Evolutionary conservation across 2,888 invertebrate genomes (phyloP), one percentile per base, ranked within the genome.

Genomic region (Eurytoma californica): DNA sequence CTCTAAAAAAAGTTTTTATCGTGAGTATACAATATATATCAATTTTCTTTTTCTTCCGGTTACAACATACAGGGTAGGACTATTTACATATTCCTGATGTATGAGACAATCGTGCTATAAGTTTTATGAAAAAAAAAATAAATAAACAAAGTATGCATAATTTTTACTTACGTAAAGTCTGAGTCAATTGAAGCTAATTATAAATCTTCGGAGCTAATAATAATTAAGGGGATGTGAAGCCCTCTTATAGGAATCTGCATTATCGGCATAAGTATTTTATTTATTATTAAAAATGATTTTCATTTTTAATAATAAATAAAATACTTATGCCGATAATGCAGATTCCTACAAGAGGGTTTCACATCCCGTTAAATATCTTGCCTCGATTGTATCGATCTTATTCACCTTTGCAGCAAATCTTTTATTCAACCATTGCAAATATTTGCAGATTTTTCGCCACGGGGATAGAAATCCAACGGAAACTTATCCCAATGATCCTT

Each of bases 401-500:
- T 39, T 39, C 9, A 9, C 39, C 9, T 1, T 1, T 39, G 39
- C 39, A 9, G 39, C 9, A 39, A 39, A 9, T 39, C 9, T 7
- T 39, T 39, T 7, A 9, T 39, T 39, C 39, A 39, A 39, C 9
- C 39, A 5, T 9, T 47, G 1, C n/a, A 60, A 24, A 24, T 7
- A 55, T n/a, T 82, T 88, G 3, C 88, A 96, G 95, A 86, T 96
- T 80, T 96, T 95, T 88, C 93, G 97, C 7, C 97, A 97, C 92
- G 97, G 97, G 9, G 96, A 96, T 82, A 92, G 96, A 84, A 94
- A 95, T 77, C 97, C 98, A 1, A 93, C 94, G 4, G 89, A 91
- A 30, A 93, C 93, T 2, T 98, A 96, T 88, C 94, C 94, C 16
- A 96, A 94, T 86, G 97, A 98, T 91, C 95, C 96, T 1, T 93